These are phyloP conservation scores for Furcifer pardalis DNA, from an alignment of 2,797 vertebrate genomes.

Conservation along the genomic window DNA sequence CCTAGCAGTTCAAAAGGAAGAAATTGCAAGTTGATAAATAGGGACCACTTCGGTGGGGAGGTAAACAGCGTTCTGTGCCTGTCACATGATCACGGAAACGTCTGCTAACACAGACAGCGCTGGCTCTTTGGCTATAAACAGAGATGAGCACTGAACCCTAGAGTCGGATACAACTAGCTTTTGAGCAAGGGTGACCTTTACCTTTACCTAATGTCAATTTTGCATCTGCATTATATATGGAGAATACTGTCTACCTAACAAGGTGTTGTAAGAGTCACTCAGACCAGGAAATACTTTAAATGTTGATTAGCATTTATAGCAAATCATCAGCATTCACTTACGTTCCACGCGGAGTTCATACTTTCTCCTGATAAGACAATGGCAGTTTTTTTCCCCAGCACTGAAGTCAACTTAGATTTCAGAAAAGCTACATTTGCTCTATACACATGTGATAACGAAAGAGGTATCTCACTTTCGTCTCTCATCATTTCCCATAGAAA, in stretches of 20 bases:
- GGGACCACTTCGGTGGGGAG: too few relatives aligned
- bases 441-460: conserved; percentile 68
- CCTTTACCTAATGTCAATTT: background rate
- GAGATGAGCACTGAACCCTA: too few relatives aligned
- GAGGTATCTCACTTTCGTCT: conserved; percentile 43
- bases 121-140: too few relatives aligned
- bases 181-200: too few relatives aligned
- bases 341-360: conserved; percentile 46
- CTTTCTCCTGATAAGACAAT: conserved; percentile 59
- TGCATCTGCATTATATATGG: background rate
- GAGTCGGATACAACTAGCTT: too few relatives aligned
- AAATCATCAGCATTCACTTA: conserved; percentile 31
- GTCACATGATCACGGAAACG: too few relatives aligned
- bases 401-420: conserved; percentile 56
- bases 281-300: background rate
- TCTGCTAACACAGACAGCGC: too few relatives aligned
- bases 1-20: too few relatives aligned
- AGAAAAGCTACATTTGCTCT: conserved; percentile 61
- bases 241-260: background rate
- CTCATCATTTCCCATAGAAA: conserved; percentile 46
- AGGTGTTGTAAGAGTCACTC: background rate
- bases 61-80: too few relatives aligned
- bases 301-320: conserved; percentile 10
- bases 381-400: conserved; percentile 46
- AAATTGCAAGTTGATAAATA: too few relatives aligned